These are phyloP conservation scores for Pteronura brasiliensis DNA, from an alignment of 2,113 vertebrate species.

Conservation along the genomic window DNA sequence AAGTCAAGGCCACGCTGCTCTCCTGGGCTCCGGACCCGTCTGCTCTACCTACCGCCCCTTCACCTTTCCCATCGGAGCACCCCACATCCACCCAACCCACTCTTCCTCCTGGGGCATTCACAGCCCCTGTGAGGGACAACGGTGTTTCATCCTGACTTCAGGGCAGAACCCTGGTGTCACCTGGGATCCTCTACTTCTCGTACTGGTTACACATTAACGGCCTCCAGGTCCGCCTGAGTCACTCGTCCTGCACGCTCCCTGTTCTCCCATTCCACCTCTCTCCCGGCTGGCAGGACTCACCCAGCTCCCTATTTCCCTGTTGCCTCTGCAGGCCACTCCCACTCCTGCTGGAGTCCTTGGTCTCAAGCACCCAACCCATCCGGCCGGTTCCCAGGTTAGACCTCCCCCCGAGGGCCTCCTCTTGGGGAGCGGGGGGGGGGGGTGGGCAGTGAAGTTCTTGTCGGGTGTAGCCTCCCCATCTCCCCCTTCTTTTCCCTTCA, in stretches of 20 bases:
- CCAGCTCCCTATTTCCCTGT: fast-evolving
- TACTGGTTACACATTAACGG: not conserved
- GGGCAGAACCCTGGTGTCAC: not conserved
- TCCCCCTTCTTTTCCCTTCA: not conserved
- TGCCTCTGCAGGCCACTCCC: not conserved
- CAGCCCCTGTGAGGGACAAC: not conserved
- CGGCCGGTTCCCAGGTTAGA: not conserved
- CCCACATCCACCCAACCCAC: fast-evolving
- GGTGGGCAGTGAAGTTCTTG: fast-evolving
- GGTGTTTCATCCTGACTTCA: not conserved
- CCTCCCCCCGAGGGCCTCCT: not conserved
- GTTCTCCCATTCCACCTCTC: not conserved
- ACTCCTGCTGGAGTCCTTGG: fast-evolving
- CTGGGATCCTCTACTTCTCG: not conserved
- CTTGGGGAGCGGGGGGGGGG: fast-evolving
- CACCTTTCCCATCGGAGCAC: not conserved
- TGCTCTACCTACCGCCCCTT: no score
- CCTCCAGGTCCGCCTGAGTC: not conserved
- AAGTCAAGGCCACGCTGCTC: not conserved
- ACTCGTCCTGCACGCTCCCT: not conserved
- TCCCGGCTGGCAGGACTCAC: no score
- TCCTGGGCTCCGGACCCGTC: not conserved
- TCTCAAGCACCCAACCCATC: not conserved
- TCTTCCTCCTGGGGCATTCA: not conserved
- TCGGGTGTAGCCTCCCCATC: fast-evolving